Evolutionary conservation across 1,140 invertebrate species (phyloP), one percentile per base, ranked within the genome.

Genomic region (Drosophila orena): DNA sequence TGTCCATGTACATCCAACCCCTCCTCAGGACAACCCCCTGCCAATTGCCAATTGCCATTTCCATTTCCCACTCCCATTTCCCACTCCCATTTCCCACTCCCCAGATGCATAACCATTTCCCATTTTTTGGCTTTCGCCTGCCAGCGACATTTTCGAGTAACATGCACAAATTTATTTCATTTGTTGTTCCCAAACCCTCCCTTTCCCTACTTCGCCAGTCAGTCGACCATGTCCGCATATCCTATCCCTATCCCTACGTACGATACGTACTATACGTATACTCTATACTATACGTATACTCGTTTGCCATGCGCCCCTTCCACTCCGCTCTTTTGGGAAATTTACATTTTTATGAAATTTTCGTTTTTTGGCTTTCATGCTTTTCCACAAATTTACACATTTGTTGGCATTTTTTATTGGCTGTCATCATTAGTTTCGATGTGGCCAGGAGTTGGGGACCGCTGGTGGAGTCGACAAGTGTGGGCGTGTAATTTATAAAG

Each of bases 371-470:
- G 27, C 57, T 70, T 71, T 69, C 64, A 50, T 64, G 65, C 55
- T 61, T 79, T 86, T 79, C 76, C 55, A 86, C 83, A 86, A 88
- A 86, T 86, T 88, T 77, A 88, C 83, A 88, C 83, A 86, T 86
- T 86, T 86, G 83, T 79, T 76, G 65, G 79, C 40, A 76, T 83
- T 83, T 73, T 88, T 86, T 88, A 86, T 86, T 86, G 83, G 83
- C 79, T 88, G 84, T 86, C 83, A 86, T 86, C 83, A 86, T 86
- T 86, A 86, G 83, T 88, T 86, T 88, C 53, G 78, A 75, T 78
- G 65, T 68, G 60, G 52, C 49, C 68, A 37, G 66, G 64, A 37
- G 61, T 17, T 15, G 66, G 66, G 35, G 50, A 37, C 2, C 14
- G 44, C 49, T 62, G 62, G 66, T 62, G 66, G 42, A 30, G 69